Conservation (phyloP, 2,888 invertebrate species). For the Cheilosia impressa region DNA sequence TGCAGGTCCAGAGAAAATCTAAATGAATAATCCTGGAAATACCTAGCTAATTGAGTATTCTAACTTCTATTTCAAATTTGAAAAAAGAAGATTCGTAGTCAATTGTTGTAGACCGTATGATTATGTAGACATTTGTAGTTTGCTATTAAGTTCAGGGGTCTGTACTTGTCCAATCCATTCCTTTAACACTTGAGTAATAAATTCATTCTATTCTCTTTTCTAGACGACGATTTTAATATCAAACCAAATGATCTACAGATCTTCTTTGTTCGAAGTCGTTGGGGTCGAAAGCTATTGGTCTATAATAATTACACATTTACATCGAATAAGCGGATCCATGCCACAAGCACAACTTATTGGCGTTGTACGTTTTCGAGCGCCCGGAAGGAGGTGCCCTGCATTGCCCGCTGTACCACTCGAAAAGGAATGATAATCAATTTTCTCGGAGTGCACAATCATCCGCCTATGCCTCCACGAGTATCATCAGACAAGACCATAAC, state of each 20-base stretch:
- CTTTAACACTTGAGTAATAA: slow-evolving; percentile 24
- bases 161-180: slow-evolving; percentile 4
- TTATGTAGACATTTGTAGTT: background rate
- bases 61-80: too few species aligned
- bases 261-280: slow-evolving; percentile 76
- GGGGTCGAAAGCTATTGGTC: slow-evolving; percentile 77
- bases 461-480: slow-evolving; percentile 67
- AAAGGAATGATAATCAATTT: slow-evolving; percentile 75
- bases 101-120: background rate
- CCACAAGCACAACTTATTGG: slow-evolving; percentile 77
- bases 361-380: slow-evolving; percentile 76
- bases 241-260: slow-evolving; percentile 52
- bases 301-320: slow-evolving; percentile 76
- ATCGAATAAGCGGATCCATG: slow-evolving; percentile 76
- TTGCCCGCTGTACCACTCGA: slow-evolving; percentile 76
- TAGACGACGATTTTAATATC: slow-evolving; percentile 33
- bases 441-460: slow-evolving; percentile 76
- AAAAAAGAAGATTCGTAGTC: too few species aligned
- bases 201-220: slow-evolving; percentile 35
- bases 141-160: slow-evolving; percentile 2
- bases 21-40: too few species aligned
- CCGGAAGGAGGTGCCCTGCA: slow-evolving; percentile 75
- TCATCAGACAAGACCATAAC: slow-evolving; percentile 44
- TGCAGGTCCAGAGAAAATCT: too few species aligned
- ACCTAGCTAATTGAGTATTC: too few species aligned